Conservation (phyloP, 2,797 vertebrate genomes). For the Etheostoma perlongum region DNA sequence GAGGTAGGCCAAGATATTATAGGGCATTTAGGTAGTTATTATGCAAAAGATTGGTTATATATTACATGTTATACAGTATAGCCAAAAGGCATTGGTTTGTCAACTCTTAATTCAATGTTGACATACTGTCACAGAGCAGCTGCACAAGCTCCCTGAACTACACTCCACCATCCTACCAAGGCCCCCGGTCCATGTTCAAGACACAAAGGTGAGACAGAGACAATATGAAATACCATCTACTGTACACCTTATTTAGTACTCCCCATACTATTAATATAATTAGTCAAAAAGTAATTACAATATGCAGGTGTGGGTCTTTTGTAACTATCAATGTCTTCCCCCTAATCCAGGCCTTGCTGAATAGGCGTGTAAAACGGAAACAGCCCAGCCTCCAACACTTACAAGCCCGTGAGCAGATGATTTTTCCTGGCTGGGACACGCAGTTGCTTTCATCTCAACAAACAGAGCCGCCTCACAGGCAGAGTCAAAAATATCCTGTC, state of each 20-base stretch:
- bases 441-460: constrained; percentile 38
- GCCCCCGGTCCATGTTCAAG: constrained; percentile 31
- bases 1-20: constrained; percentile 6
- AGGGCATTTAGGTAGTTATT: background rate
- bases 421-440: constrained; percentile 72
- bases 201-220: constrained; percentile 38
- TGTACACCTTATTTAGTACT: background rate
- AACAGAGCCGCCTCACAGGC: constrained; percentile 6
- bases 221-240: background rate
- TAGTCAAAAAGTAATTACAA: background rate
- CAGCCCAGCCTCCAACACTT: constrained; percentile 77
- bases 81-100: background rate
- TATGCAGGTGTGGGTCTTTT: background rate
- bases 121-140: constrained; percentile 26
- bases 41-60: background rate
- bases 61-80: background rate
- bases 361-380: constrained; percentile 78
- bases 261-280: background rate
- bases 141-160: constrained; percentile 31
- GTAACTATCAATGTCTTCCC: constrained; percentile 7
- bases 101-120: background rate
- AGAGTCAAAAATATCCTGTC: constrained; percentile 37
- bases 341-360: constrained; percentile 83
- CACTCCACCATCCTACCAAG: constrained; percentile 25
- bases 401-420: constrained; percentile 71